Evolutionary conservation across 1,140 invertebrate genomes (phyloP), one percentile per base, ranked within the genome.

Genomic region (Dolichoris vasculosae): DNA sequence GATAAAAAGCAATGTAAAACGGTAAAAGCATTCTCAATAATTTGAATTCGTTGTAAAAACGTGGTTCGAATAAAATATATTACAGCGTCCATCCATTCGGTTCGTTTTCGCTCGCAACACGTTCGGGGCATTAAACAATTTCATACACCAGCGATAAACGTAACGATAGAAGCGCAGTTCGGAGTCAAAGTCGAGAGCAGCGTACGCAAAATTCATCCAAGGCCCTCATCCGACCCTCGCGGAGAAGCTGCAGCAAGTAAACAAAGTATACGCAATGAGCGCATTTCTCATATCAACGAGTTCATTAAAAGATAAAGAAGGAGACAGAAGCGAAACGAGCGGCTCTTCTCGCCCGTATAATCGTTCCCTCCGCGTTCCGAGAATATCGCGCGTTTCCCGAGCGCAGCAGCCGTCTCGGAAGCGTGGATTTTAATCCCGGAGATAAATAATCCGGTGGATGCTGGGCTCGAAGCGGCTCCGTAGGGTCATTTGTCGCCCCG

Each of bases 401-500:
- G 38, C 32, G 64, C 76, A 46, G 77, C 83, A 30, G 77, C n/a
- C 15, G 40, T 32, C 84, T 86, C 84, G 84, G 80, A 86, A 86
- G 84, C 84, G 73, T 63, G 79, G 84, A 77, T 82, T 77, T 55
- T 77, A 82, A 86, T 82, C 55, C 71, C 43, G 20, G 79, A 40
- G 79, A 86, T 86, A 86, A 86, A 86, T 86, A 86, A 83, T 78
- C 46, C 48, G 17, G 7, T 13, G 48, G 26, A 63, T 35, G 75
- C 32, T 40, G 30, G 9, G 71, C 15, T 9, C 11, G 64, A 51
- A 73, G 76, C 3, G 55, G 76, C 48, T 48, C 3, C 78, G 71
- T 82, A 51, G 86, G 88, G 88, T 91, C 91, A 91, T 92, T 92
- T 91, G 91, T 92, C 91, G 90, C 88, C 87, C 90, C 91, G 90